phyloP scores from a whole-genome alignment of 2,113 vertebrate genomes.

The Cygnus buccinator region DNA sequence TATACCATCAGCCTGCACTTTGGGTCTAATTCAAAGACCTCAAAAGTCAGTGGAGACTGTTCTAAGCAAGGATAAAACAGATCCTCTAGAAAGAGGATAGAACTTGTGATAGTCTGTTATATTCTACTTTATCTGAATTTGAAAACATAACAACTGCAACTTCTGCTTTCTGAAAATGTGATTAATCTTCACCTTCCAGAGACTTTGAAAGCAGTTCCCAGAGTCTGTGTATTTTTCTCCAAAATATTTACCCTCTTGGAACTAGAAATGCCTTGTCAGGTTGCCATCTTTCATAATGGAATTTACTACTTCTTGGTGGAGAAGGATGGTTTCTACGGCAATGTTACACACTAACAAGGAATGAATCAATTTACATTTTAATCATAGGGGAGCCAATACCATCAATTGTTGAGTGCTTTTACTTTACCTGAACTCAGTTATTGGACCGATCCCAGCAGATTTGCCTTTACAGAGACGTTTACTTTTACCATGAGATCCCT shows the following conservation, averaged over 20 bases:
- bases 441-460: conserved; percentile 38
- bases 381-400: neutral
- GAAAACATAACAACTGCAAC: neutral
- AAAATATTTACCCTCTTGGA: neutral
- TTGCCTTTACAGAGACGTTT: neutral
- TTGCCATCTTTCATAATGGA: neutral
- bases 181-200: neutral
- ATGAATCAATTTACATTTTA: conserved; percentile 42
- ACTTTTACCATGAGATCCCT: conserved; percentile 35
- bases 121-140: neutral
- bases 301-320: neutral
- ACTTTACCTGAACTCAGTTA: conserved; percentile 40
- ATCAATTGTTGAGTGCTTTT: conserved; percentile 31
- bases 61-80: neutral
- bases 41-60: neutral
- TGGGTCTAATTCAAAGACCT: neutral
- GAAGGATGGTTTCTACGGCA: conserved; percentile 2
- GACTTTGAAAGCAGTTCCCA: neutral
- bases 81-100: neutral
- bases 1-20: neutral
- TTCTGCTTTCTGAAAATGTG: neutral
- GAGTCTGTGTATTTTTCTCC: neutral
- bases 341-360: neutral
- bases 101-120: neutral
- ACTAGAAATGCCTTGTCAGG: neutral